These are phyloP conservation scores for Eupithecia subfuscata DNA, from an alignment of 2,888 invertebrate species.

Conservation along the genomic window DNA sequence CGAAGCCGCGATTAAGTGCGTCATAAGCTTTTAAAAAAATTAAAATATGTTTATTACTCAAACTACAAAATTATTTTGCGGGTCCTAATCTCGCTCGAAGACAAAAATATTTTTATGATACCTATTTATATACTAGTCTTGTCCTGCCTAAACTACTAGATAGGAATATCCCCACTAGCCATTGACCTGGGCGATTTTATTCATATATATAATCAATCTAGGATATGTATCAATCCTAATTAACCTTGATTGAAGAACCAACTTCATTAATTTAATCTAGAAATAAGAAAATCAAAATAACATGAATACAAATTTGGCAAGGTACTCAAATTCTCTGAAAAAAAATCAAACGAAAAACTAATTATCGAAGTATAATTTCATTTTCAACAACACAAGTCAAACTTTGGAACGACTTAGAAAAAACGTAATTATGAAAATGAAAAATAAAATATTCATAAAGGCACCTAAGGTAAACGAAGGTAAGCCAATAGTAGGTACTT, in stretches of 20 bases:
- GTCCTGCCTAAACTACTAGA: too few species aligned
- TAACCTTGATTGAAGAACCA: neutral
- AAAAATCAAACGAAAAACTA: slow-evolving; percentile 3
- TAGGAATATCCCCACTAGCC: too few species aligned
- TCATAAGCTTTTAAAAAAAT: too few species aligned
- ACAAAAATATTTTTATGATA: too few species aligned
- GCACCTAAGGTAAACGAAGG: slow-evolving; percentile 30
- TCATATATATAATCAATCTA: too few species aligned
- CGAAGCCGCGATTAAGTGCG: too few species aligned
- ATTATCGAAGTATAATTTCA: slow-evolving; percentile 19
- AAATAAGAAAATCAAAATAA: neutral
- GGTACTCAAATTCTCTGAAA: neutral
- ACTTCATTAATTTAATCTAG: neutral
- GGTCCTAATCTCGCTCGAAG: too few species aligned
- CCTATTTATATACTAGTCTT: too few species aligned
- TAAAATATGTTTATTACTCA: too few species aligned
- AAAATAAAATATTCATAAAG: slow-evolving; percentile 41
- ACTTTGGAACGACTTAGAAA: slow-evolving; percentile 19
- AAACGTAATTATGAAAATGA: slow-evolving; percentile 29
- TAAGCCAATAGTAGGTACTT: slow-evolving; percentile 11
- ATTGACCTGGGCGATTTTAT: too few species aligned
- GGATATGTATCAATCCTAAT: too few species aligned
- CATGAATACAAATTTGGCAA: neutral
- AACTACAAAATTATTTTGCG: too few species aligned
- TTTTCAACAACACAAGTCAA: slow-evolving; percentile 19